A percentile compares a stretch with the other conserved stretches of the same genome.
Evolutionary conservation across 2,797 vertebrate genomes (phyloP).

Genomic region (Anolis apletophallus): DNA sequence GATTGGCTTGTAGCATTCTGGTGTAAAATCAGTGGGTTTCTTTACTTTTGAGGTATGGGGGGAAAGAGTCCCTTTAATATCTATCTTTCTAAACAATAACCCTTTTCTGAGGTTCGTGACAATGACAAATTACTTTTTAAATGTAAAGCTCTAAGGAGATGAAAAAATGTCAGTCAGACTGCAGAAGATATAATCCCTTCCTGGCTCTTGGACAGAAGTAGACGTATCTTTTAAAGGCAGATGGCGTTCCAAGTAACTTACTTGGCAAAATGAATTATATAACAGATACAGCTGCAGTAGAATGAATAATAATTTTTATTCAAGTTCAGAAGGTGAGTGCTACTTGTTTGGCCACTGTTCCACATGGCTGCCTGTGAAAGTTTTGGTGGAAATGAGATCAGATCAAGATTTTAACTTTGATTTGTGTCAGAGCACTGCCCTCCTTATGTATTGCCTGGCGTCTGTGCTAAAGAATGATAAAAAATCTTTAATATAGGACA

Average conservation of each 20-base stretch:
- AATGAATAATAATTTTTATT: neutral
- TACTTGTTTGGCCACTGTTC: neutral
- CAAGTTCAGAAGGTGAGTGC: neutral
- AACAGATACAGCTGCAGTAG: neutral
- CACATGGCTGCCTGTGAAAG: neutral
- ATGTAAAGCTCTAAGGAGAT: no score
- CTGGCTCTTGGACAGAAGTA: neutral
- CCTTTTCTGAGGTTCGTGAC: no score
- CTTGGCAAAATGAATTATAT: neutral
- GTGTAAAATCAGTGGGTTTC: neutral
- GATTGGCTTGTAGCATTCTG: neutral
- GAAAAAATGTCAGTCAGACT: neutral
- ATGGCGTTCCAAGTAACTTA: no score
- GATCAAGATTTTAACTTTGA: neutral
- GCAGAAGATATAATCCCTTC: neutral
- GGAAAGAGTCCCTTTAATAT: neutral
- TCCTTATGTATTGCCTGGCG: accelerated
- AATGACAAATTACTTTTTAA: no score
- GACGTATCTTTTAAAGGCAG: neutral
- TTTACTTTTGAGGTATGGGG: neutral
- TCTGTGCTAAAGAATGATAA: accelerated
- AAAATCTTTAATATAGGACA: conserved; percentile 48
- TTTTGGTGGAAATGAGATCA: neutral
- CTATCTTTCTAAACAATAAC: no score
- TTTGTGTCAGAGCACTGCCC: neutral